These are phyloP conservation scores for Calonectris borealis DNA, from an alignment of 2,113 vertebrate species.

Conservation along the genomic window DNA sequence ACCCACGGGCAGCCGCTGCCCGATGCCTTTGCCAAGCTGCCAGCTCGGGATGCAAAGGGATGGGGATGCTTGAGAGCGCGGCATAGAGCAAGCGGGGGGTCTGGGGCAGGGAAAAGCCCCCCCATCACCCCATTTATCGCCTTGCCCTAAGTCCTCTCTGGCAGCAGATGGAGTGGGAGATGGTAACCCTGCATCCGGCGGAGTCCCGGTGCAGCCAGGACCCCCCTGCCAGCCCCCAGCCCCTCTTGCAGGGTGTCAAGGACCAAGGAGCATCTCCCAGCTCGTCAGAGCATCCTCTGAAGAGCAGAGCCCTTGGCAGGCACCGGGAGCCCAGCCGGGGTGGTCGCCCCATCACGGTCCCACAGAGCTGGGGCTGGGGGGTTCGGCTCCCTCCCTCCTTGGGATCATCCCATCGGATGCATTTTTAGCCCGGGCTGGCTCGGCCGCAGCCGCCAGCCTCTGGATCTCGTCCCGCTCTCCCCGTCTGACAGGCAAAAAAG, in stretches of 20 bases:
- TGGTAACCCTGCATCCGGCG: too few species aligned
- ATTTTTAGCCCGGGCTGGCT: background rate
- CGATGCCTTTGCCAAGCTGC: background rate
- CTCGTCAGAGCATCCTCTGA: too few species aligned
- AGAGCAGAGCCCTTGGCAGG: background rate
- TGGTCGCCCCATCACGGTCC: background rate
- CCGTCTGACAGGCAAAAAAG: background rate
- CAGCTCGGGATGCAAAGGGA: background rate
- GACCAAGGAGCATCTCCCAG: too few species aligned
- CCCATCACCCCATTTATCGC: too few species aligned
- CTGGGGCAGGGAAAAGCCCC: too few species aligned
- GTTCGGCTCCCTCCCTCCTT: background rate
- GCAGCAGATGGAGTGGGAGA: too few species aligned
- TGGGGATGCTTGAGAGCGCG: background rate
- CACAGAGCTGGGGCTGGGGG: fast-evolving
- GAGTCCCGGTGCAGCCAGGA: too few species aligned
- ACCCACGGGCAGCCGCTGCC: background rate
- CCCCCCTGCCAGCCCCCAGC: too few species aligned
- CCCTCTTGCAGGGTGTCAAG: too few species aligned
- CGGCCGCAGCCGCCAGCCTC: background rate
- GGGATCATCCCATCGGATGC: background rate
- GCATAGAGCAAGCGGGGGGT: background rate
- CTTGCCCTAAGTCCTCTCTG: too few species aligned
- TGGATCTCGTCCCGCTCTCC: background rate
- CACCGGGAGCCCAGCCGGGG: background rate